Base-by-base conservation (phyloP, 2,888 invertebrate genomes). In the Tetranychus piercei region DNA sequence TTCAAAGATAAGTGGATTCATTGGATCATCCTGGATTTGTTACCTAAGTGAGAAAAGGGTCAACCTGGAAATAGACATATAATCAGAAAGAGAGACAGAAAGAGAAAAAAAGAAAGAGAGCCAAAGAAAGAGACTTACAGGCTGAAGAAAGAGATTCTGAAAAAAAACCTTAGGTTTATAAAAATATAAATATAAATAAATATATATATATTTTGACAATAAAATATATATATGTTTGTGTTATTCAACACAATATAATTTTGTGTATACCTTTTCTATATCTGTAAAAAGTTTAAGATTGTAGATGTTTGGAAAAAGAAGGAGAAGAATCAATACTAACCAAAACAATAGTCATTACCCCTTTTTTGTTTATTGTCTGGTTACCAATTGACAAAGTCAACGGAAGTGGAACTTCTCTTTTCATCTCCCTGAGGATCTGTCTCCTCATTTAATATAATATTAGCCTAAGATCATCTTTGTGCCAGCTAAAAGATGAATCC, bases 61-160 rank as follows among this genome's bases (percentile, higher is more conserved):
- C 34, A 34, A 34, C 34, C 34, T 34, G 34, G 34, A 34, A 34
- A 34, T 34, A 66, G 66, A 66, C 20, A 20, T 18, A 66, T 66
- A 66, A 66, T 20, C 20, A 66, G 18, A 66, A 66, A 66, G 66
- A 66, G 66, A 66, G 66, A 66, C n/a, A 66, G 66, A 66, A 20
- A 66, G 66, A 66, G 66, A 66, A 20, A 66, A 20, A 66, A 20
- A 66, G 66, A 66, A 20, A 66, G 66, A 66, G 66, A 66, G 66
- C 6, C n/a, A 66, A 20, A 66, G 66, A 66, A 20, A 66, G 66
- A 66, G 66, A 66, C 20, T 18, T 18, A 20, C 18, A 66, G 66
- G 20, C 18, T 20, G n/a, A 66, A 66, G 20, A 66, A 20, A 66
- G 66, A 66, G 66, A 34, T 34, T 34, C 34, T 34, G 34, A 34